Evolutionary conservation across 1,140 invertebrate genomes (phyloP), one percentile per base, ranked within the genome.

Genomic region (Liolophura sinensis): DNA sequence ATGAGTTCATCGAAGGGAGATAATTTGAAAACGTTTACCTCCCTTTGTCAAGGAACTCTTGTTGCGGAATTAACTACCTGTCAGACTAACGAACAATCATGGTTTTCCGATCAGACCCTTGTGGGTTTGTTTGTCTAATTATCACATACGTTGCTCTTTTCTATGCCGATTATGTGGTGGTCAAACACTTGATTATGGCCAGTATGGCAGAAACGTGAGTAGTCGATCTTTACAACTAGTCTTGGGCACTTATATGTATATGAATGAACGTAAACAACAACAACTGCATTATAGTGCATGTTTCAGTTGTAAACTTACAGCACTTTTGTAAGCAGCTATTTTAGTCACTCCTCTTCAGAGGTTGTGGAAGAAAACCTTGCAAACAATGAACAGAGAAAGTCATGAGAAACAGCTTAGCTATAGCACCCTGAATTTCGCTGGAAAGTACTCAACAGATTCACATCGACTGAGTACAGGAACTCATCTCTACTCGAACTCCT

Each of bases 161-260:
- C 73, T 96, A 96, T 83, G 93, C 93, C 6, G 93, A 96, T 85
- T 96, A 96, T 87, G 94, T 94, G 54, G 90, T 96, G 15, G 88
- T 94, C 61, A 85, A 89, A 83, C 95, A 93, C 92, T 90, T 96
- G 69, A 89, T 96, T 68, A 82, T 94, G 40, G 91, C 92, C 54
- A 91, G 91, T 11, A 92, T 95, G 89, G 88, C 89, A 70, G 88
- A 91, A 59, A 93, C 91, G 93, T 94, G 87, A 82, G 78, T 66
- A 40, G 31, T 24, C 50, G n/a, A 50, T 1, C 18, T 64, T n/a
- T 55, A 15, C 22, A 5, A 31, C 46, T 40, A 50, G 27, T 64
- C 25, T 18, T 6, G 22, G 20, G 20, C 40, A 50, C 18, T 61
- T 47, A 9, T 6, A 15, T 62, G 49, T 7, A 24, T n/a, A 14